Percentiles rank a stretch among this genome's conserved stretches.
Evolutionary conservation across 2,888 invertebrate genomes (phyloP).

Genomic region (Malthinus seriepunctatus): DNA sequence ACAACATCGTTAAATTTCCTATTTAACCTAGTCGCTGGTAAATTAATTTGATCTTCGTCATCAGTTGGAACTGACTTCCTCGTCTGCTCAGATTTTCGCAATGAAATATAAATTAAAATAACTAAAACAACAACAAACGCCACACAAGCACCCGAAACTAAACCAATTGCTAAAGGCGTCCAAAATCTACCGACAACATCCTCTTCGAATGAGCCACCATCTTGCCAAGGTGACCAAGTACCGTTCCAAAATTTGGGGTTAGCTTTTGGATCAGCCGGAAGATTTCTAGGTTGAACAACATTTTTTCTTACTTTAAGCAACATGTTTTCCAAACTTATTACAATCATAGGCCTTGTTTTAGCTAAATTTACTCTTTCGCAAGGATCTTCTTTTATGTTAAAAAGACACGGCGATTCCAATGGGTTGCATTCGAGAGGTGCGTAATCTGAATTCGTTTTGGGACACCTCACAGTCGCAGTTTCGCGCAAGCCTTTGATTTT

Average conservation of each 20-base stretch:
- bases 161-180: slow-evolving; percentile 44
- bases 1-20: too few relatives aligned
- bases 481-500: slow-evolving; percentile 39
- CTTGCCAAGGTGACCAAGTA: slow-evolving; percentile 64
- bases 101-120: slow-evolving; percentile 36
- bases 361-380: slow-evolving; percentile 59
- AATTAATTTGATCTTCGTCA: background rate
- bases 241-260: slow-evolving; percentile 60
- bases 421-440: slow-evolving; percentile 46
- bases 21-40: background rate
- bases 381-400: slow-evolving; percentile 57
- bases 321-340: slow-evolving; percentile 53
- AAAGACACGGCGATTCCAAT: slow-evolving; percentile 55
- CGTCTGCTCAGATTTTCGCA: slow-evolving; percentile 17
- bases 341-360: slow-evolving; percentile 47
- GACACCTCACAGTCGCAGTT: slow-evolving; percentile 45
- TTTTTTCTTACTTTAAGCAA: slow-evolving; percentile 53
- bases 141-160: slow-evolving; percentile 46
- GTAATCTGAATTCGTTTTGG: slow-evolving; percentile 37
- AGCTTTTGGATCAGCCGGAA: slow-evolving; percentile 53
- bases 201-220: slow-evolving; percentile 47
- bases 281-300: slow-evolving; percentile 54
- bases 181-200: slow-evolving; percentile 45
- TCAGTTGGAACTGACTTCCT: background rate
- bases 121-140: slow-evolving; percentile 42